phyloP scores from a whole-genome alignment of 2,797 vertebrate species.

The Paramormyrops hopkinsi region DNA sequence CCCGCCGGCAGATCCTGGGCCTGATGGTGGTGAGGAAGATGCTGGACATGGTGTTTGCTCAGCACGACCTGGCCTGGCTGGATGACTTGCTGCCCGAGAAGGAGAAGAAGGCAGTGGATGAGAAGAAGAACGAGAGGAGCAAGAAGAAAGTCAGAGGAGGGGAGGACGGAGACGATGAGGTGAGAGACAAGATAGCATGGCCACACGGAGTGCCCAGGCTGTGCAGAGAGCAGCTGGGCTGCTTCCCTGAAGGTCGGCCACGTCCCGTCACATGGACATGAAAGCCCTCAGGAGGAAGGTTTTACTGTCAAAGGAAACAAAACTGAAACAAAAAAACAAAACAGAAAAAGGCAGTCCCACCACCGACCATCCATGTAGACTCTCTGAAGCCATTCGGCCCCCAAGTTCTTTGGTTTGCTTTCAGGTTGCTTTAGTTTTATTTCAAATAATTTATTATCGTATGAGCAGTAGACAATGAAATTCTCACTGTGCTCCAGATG shows the following conservation, averaged over 20 bases:
- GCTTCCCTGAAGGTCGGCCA: background rate
- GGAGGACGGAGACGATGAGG: slow-evolving; percentile 68
- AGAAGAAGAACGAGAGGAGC: slow-evolving; percentile 69
- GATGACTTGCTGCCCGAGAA: slow-evolving; percentile 90
- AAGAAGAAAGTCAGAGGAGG: slow-evolving; percentile 64
- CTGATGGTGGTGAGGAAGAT: slow-evolving; percentile 82
- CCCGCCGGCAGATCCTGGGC: slow-evolving; percentile 72
- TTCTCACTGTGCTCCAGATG: too few relatives aligned
- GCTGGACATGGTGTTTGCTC: slow-evolving; percentile 88
- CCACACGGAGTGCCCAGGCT: background rate
- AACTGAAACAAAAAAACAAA: background rate
- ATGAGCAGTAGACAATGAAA: too few relatives aligned
- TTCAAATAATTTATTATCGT: too few relatives aligned
- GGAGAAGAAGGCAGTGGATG: slow-evolving; percentile 75
- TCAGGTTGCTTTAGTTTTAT: too few relatives aligned
- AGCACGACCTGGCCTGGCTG: slow-evolving; percentile 90
- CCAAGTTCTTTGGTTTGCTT: too few relatives aligned
- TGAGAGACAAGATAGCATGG: slow-evolving; percentile 34
- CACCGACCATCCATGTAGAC: too few relatives aligned
- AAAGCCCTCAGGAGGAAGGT: background rate
- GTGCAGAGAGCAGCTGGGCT: background rate
- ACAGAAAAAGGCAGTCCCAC: background rate
- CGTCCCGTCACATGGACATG: background rate
- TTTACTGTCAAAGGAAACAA: background rate
- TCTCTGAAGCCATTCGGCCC: too few relatives aligned